These are phyloP conservation scores for Lepidurus arcticus DNA, from an alignment of 1,140 invertebrate species.

Conservation along the genomic window DNA sequence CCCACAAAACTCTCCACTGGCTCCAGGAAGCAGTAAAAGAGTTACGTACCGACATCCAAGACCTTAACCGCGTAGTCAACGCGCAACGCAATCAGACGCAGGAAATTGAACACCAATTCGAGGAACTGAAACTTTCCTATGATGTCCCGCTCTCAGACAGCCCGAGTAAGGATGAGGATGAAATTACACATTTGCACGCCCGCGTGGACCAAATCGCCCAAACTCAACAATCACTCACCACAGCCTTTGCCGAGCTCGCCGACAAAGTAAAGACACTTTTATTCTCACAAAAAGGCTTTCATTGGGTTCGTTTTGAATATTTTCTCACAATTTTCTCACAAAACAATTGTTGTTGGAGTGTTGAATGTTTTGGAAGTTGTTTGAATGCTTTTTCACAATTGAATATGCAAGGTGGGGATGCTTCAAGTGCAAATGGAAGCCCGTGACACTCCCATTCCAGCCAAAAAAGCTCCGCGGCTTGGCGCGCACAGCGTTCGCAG, in stretches of 20 bases:
- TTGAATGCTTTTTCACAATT: not conserved
- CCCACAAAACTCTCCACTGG: not conserved
- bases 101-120: not conserved
- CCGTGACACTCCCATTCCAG: not conserved
- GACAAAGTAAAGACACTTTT: not conserved
- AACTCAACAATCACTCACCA: not conserved
- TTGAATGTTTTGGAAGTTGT: not conserved
- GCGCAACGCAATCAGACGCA: slow-evolving; percentile 3
- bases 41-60: not conserved
- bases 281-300: not conserved
- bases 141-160: not conserved
- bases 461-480: not conserved
- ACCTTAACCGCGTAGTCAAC: not conserved
- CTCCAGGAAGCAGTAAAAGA: not conserved
- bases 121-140: not conserved
- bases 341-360: not conserved
- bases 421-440: not conserved
- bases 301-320: not conserved
- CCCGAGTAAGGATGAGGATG: not conserved
- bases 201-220: not conserved
- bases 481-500: not conserved
- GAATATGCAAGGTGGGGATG: not conserved
- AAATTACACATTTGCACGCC: not conserved
- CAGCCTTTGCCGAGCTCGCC: not conserved
- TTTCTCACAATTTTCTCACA: too few relatives aligned